Evolutionary conservation across 2,113 vertebrate species (phyloP), one percentile per base, ranked within the genome.

Genomic region (Fulica atra): DNA sequence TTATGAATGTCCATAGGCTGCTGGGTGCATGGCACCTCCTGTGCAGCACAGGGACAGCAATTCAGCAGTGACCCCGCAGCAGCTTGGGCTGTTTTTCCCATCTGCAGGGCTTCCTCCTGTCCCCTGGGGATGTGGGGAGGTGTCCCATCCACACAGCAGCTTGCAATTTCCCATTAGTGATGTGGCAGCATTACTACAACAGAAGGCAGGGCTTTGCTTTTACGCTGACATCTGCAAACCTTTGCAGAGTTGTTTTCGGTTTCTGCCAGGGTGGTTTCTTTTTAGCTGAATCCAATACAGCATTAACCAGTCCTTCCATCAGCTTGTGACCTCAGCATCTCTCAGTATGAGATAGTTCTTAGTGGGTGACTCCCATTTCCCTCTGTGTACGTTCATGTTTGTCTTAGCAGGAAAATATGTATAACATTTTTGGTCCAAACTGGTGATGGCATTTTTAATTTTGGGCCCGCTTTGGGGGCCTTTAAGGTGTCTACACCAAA

Each of bases 241-340:
- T 42, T 24, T 18, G 50, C 13, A 18, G 76, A 53, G 35, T 23
- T 50, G 11, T 23, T 54, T 83, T 78, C 26, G 61, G 0, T 42
- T 11, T 66, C 46, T 46, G 48, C n/a, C 56, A 76, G 66, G 70
- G 50, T 3, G 1, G 26, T 77, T 89, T 57, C 19, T 69, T 71
- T 77, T 86, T 26, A 53, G 53, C 42, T 6, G 25, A 31, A 14
- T 59, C 14, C 25, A 38, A 35, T 29, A 26, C 31, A 16, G 4
- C 8, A 42, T 44, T 80, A 54, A 78, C 36, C 11, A 16, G 20
- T 57, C 81, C 23, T 50, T 51, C 36, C 0, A 1, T 24, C 48
- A 18, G 1, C 50, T 68, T 51, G 9, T 44, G 50, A 11, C 54
- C 66, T 48, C 1, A 0, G 44, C 0, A 0, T 65, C 66, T 64